phyloP scores from a whole-genome alignment of 2,888 invertebrate genomes.

The Dolichopus griseipennis region DNA sequence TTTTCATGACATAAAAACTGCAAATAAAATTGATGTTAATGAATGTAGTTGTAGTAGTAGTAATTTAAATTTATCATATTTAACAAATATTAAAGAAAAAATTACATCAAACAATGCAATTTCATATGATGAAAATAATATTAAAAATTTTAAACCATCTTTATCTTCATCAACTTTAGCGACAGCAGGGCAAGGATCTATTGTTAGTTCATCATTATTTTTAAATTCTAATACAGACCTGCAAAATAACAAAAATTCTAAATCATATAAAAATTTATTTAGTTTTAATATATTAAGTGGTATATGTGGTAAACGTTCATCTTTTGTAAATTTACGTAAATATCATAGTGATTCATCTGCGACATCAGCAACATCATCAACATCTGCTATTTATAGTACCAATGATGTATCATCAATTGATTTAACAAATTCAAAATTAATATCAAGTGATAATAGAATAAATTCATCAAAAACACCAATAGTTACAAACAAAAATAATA shows the following conservation, averaged over 20 bases:
- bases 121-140: background rate
- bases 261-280: conserved; percentile 21
- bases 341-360: conserved; percentile 15
- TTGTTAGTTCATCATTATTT: conserved; percentile 9
- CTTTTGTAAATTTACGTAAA: conserved; percentile 22
- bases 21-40: too few species aligned
- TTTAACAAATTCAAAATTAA: conserved; percentile 14
- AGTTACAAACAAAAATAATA: background rate
- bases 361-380: conserved; percentile 16
- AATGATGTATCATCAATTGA: conserved; percentile 13
- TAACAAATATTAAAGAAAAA: too few species aligned
- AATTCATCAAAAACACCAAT: too few species aligned
- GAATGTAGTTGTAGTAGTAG: too few species aligned
- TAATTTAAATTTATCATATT: too few species aligned
- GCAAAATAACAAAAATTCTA: conserved; percentile 11
- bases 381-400: background rate
- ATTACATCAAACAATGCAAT: too few species aligned
- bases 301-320: conserved; percentile 26
- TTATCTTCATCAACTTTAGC: conserved; percentile 8
- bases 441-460: background rate
- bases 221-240: conserved; percentile 10
- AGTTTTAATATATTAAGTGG: conserved; percentile 26
- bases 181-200: conserved; percentile 10
- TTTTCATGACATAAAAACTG: too few species aligned
- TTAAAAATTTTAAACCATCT: background rate